Evolutionary conservation across 2,888 invertebrate species (phyloP), one percentile per base, ranked within the genome.

Genomic region (Shargacucullia verbasci): DNA sequence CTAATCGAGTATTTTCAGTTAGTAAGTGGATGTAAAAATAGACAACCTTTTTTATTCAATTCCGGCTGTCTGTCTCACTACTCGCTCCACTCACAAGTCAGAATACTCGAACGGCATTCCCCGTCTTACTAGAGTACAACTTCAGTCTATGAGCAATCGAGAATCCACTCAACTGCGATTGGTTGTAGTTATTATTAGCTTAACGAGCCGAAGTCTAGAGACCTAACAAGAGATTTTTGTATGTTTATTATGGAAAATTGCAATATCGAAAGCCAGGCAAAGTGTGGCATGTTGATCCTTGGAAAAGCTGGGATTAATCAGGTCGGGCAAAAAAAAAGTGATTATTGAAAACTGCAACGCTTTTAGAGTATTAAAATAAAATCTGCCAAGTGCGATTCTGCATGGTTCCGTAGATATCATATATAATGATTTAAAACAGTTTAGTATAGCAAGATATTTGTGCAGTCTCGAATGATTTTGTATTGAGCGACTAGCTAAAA

Each of bases 271-370:
- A 52, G 49, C 15, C 43, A 20, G 34, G 12, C n/a, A 35, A 53
- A 63, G 15, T 70, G 52, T 45, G 27, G 40, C 40, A 44, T 15
- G 45, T 45, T 12, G 34, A 31, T 38, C 52, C 38, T 45, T 20
- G 12, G 34, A 35, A 48, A 69, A 57, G 40, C 41, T 41, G 8
- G 58, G 48, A 70, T 70, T 67, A 64, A 64, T 64, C 48, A 57
- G 15, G 43, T 35, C 57, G 41, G 20, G 44, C 50, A 52, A 49
- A 49, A 66, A 70, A 65, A 15, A 13, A 31, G 43, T 45, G 64
- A 49, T 69, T 65, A 69, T 67, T 64, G 65, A 70, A 58, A 70
- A 67, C 52, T 70, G 66, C 65, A 70, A 58, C 48, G 70, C 70
- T 65, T 69, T 65, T 65, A 65, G 34, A 25, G 35, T 55, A 65